Evolutionary conservation across 2,797 vertebrate genomes (phyloP).

Genomic region (Cossypha heuglini): DNA sequence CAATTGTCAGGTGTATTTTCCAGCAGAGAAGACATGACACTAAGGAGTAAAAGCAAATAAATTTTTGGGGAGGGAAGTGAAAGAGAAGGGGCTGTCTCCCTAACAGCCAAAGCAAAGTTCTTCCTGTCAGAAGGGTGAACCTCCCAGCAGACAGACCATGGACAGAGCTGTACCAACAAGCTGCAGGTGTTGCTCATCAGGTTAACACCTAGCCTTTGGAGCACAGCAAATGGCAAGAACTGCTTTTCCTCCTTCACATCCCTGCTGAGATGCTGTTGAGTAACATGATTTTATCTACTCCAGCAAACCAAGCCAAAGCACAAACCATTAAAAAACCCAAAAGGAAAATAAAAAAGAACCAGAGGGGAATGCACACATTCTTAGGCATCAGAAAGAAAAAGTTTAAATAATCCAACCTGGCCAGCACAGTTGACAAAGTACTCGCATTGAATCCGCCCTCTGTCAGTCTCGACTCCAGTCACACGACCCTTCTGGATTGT

Average conservation of each 20-base stretch:
- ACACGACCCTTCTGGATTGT: not conserved
- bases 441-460: not conserved
- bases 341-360: conserved; percentile 42
- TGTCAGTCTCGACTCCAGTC: not conserved
- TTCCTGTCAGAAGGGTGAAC: not conserved
- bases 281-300: not conserved
- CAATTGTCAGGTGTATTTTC: not conserved
- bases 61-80: not conserved
- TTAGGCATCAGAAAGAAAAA: not conserved
- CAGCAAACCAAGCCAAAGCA: not conserved
- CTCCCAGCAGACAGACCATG: not conserved
- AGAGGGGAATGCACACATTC: not conserved
- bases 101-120: not conserved
- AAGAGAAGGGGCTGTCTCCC: not conserved
- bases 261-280: not conserved
- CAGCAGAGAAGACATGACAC: not conserved
- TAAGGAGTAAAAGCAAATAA: not conserved
- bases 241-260: not conserved
- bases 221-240: not conserved
- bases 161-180: not conserved
- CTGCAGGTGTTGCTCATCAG: not conserved
- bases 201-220: not conserved
- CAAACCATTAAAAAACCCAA: fast-evolving
- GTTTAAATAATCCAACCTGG: not conserved
- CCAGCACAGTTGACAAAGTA: not conserved